Conservation (phyloP, 2,797 vertebrate genomes). For the Sternarchorhynchus goeldii region DNA sequence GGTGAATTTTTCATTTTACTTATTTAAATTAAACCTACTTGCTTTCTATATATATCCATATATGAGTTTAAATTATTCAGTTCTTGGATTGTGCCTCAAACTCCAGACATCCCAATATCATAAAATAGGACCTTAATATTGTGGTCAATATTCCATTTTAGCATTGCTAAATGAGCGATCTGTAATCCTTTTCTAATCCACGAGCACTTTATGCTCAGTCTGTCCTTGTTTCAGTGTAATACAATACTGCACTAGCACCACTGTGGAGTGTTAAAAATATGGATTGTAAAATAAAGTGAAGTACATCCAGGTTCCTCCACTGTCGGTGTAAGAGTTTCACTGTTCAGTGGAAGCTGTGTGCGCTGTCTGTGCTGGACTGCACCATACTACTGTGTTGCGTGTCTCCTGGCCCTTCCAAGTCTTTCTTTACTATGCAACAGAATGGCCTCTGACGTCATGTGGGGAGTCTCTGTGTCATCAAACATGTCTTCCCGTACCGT, state of each 20-base stretch:
- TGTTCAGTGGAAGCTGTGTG: constrained; percentile 45
- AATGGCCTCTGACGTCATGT: constrained; percentile 70
- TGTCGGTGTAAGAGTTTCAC: neutral
- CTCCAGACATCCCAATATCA: neutral
- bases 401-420: constrained; percentile 28
- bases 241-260: neutral
- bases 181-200: neutral
- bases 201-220: constrained; percentile 11
- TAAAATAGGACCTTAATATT: constrained; percentile 1
- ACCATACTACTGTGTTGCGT: constrained; percentile 57
- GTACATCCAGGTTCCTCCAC: neutral
- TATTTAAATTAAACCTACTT: too few relatives aligned
- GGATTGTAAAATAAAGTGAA: constrained; percentile 6
- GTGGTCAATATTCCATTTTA: neutral
- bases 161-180: neutral
- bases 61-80: neutral
- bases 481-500: constrained; percentile 80
- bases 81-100: neutral
- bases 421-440: constrained; percentile 93
- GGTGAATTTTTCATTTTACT: too few relatives aligned
- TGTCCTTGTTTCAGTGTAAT: constrained; percentile 11
- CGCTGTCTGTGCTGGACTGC: constrained; percentile 60
- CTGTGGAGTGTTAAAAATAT: constrained; percentile 11
- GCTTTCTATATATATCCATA: too few relatives aligned
- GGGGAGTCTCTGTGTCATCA: constrained; percentile 67